Evolutionary conservation across 2,888 invertebrate species (phyloP), one percentile per base, ranked within the genome.

Genomic region (Agrenia bidenticulata): DNA sequence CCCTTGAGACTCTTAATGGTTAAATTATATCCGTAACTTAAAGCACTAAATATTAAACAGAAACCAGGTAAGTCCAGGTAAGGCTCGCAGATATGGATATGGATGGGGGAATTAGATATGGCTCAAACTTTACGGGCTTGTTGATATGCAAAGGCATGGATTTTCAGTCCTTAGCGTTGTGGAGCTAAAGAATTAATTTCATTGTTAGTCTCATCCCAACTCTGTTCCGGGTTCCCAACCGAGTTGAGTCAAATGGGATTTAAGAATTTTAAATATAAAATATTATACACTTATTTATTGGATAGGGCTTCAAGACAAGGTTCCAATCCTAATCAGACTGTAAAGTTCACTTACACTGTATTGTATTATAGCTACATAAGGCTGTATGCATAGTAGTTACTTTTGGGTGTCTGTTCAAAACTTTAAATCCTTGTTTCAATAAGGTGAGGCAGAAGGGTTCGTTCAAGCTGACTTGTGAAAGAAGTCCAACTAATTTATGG

Each of bases 211-310:
- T 32, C 32, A 32, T 32, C 45, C 21, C 13, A 2, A 21, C 24
- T 54, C 27, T 27, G 57, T 57, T 57, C 57, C 57, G 57, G 57
- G 57, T 57, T 57, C 17, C 57, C 57, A 57, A 57, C 57, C 23
- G 57, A 37, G 57, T 37, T 13, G 2, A 41, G 21, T 21, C 39
- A 57, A 57, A 23, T 23, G 32, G 37, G 57, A 57, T 57, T 57
- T 41, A 57, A 57, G 19, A 9, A 7, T 39, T 57, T 45, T 19
- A 11, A 32, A 32, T 32, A n/a, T n/a, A 32, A 51, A 23, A 51
- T 11, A 23, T 51, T 51, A 13, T 51, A 15, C 17, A 15, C 49
- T 49, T 15, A 49, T 5, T 15, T 17, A 19, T 49, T 49, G 17
- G 7, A 49, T 7, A 39, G 19, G n/a, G 45, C 9, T 45, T 5